Conservation (phyloP, 2,888 invertebrate species). For the Geotrupes spiniger region DNA sequence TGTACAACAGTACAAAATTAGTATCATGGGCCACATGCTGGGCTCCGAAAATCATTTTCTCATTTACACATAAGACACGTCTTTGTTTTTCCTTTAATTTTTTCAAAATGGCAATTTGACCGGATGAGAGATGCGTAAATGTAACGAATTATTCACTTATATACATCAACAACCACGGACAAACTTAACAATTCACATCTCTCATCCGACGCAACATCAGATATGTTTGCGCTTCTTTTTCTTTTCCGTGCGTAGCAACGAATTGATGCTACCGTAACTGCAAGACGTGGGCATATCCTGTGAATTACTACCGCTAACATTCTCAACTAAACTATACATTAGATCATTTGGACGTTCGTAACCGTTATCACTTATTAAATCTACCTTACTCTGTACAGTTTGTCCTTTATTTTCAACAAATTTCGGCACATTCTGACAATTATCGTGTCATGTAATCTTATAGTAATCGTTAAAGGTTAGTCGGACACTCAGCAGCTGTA, state of each 20-base stretch:
- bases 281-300: constrained; percentile 28
- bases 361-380: constrained; percentile 5
- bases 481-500: constrained; percentile 87
- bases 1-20: no score
- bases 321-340: constrained; percentile 19
- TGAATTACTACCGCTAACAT: constrained; percentile 16
- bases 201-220: constrained; percentile 50
- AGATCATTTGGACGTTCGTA: constrained; percentile 13
- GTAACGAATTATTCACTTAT: neutral
- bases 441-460: constrained; percentile 71
- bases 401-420: constrained; percentile 13
- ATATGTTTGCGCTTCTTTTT: constrained; percentile 43
- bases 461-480: constrained; percentile 96
- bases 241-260: constrained; percentile 35
- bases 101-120: neutral
- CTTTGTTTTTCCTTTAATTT: neutral
- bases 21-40: no score
- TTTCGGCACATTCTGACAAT: constrained; percentile 15
- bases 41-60: neutral
- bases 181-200: constrained; percentile 21
- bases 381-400: constrained; percentile 15
- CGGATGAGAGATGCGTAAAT: neutral
- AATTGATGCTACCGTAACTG: constrained; percentile 44
- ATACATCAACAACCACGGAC: neutral
- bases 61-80: neutral